Percentiles rank a stretch among this genome's conserved stretches.
phyloP scores from a whole-genome alignment of 1,140 invertebrate genomes.

The Conus betulinus region DNA sequence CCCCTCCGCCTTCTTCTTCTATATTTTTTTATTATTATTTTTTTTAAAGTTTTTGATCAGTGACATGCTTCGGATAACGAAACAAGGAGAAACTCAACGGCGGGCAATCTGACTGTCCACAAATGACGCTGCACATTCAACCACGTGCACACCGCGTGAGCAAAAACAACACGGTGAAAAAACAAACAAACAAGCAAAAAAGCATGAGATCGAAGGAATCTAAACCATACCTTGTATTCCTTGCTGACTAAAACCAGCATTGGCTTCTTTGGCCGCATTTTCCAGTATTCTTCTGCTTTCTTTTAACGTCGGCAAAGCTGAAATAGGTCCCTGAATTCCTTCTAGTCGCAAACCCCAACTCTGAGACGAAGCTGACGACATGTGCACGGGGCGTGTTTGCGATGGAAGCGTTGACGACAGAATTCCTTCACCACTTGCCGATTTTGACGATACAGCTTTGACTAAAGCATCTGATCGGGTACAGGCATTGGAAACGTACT shows the following conservation, averaged over 20 bases:
- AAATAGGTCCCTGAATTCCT: conserved; percentile 21
- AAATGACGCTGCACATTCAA: too few relatives aligned
- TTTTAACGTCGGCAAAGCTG: neutral
- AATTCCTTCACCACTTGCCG: neutral
- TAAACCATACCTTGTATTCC: conserved; percentile 43
- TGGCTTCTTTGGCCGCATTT: conserved; percentile 44
- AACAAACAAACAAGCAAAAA: too few relatives aligned
- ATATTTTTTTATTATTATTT: too few relatives aligned
- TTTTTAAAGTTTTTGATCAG: too few relatives aligned
- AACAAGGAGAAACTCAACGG: too few relatives aligned
- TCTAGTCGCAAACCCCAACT: neutral
- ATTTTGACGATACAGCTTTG: neutral
- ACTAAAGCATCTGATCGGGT: neutral
- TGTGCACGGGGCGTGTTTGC: neutral
- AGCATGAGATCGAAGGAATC: neutral
- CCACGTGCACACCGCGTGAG: neutral
- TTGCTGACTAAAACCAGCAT: conserved; percentile 49
- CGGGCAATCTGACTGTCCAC: too few relatives aligned
- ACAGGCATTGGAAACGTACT: neutral
- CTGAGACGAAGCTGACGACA: neutral
- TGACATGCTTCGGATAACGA: too few relatives aligned
- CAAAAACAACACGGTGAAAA: neutral
- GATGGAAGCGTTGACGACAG: neutral
- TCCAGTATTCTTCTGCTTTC: conserved; percentile 29
- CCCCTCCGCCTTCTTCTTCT: too few relatives aligned